Percentiles rank a stretch among this genome's conserved stretches.
Evolutionary conservation across 2,888 invertebrate genomes (phyloP).

Genomic region (Ochropleura leucogaster): DNA sequence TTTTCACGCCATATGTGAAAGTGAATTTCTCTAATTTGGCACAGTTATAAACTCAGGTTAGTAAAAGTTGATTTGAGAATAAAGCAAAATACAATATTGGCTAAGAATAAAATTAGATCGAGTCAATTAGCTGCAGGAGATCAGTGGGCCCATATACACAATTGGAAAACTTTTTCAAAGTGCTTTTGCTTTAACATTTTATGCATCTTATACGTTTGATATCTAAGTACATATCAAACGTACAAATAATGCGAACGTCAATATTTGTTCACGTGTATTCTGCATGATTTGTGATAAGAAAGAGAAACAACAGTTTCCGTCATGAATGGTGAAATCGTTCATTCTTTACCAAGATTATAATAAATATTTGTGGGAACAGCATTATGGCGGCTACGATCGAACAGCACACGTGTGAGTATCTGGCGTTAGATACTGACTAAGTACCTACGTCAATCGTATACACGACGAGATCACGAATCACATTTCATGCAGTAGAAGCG

Average conservation of each 20-base stretch:
- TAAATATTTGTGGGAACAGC: slow-evolving; percentile 35
- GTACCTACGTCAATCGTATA: slow-evolving; percentile 56
- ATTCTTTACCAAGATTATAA: slow-evolving; percentile 35
- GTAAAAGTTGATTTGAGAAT: background rate
- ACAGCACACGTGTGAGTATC: slow-evolving; percentile 30
- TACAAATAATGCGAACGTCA: slow-evolving; percentile 61
- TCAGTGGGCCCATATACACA: background rate
- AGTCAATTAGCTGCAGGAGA: background rate
- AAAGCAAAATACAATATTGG: background rate
- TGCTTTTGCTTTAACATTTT: background rate
- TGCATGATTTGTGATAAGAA: slow-evolving; percentile 68
- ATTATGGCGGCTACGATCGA: slow-evolving; percentile 24
- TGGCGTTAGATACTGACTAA: slow-evolving; percentile 39
- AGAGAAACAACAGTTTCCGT: slow-evolving; percentile 59
- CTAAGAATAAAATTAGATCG: background rate
- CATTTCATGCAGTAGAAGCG: slow-evolving; percentile 46
- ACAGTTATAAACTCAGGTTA: no score
- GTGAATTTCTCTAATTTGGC: no score
- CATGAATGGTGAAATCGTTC: slow-evolving; percentile 40
- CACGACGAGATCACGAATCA: slow-evolving; percentile 62
- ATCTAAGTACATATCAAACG: slow-evolving; percentile 64
- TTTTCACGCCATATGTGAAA: no score
- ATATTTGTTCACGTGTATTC: slow-evolving; percentile 67
- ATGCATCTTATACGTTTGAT: slow-evolving; percentile 51
- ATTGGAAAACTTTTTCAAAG: background rate